Evolutionary conservation across 2,797 vertebrate species (phyloP).

Genomic region (Hyperoplus immaculatus): DNA sequence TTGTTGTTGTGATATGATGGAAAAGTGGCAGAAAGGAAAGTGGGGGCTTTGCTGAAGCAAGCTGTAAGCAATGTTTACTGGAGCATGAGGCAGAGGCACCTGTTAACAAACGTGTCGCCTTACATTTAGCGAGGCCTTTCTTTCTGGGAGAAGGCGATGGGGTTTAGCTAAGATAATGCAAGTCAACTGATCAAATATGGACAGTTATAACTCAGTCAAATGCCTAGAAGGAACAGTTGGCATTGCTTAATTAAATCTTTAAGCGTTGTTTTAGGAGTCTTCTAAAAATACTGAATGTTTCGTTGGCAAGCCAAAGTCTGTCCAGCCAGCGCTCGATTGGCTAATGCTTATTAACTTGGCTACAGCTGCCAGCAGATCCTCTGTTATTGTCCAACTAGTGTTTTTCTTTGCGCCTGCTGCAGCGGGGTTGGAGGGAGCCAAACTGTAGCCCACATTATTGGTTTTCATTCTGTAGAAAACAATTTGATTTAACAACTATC

Average conservation of each 20-base stretch:
- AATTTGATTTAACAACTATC: conserved; percentile 42
- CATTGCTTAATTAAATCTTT: conserved; percentile 1
- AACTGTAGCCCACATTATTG: conserved; percentile 37
- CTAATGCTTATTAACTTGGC: conserved; percentile 66
- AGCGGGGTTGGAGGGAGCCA: conserved; percentile 35
- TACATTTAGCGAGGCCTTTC: neutral
- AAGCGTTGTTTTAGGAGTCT: conserved; percentile 12
- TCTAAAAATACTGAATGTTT: conserved; percentile 45
- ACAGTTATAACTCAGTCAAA: conserved; percentile 13
- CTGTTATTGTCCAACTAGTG: conserved; percentile 32
- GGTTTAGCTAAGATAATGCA: neutral
- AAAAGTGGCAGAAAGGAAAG: conserved; percentile 34
- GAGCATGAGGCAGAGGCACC: conserved; percentile 1
- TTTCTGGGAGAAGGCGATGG: neutral
- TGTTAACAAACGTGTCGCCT: conserved; percentile 20
- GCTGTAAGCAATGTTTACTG: conserved; percentile 21
- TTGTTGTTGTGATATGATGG: conserved; percentile 62
- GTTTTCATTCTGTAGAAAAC: conserved; percentile 35
- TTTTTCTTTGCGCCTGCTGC: conserved; percentile 49
- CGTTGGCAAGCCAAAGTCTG: conserved; percentile 25
- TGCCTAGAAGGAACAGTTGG: conserved; percentile 3
- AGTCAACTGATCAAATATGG: conserved; percentile 1
- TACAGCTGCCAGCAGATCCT: conserved; percentile 20
- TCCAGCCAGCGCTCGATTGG: conserved; percentile 12
- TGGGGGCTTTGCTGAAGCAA: conserved; percentile 24